Base-by-base conservation (phyloP, 2,888 invertebrate genomes). In the Hirtodrosophila cameraria region DNA sequence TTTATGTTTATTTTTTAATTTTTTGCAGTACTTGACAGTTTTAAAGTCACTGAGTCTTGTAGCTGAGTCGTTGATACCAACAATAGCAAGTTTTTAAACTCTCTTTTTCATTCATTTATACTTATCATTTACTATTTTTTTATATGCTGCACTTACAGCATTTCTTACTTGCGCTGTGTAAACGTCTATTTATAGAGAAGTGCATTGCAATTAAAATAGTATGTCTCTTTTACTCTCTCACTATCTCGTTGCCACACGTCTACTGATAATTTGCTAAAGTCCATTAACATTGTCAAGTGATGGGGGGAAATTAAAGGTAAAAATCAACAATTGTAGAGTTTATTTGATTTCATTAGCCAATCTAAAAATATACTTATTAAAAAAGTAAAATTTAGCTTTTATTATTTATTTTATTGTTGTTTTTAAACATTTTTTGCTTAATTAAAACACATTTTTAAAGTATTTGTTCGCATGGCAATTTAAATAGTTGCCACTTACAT, bases 131-230 rank as follows among this genome's bases (percentile, higher is more conserved):
- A 63, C 45, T 57, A 63, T 57, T 49, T 36, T 38, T 27, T 28
- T 42, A n/a, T 52, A 18, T 31, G 35, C 12, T 48, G 28, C 41
- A 60, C 27, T 59, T 20, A 45, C 15, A 36, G 20, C 13, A 42
- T 3, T 55, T 39, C 30, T 61, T 50, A 60, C 61, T 75, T 53
- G 54, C 49, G 57, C 66, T 74, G 64, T 67, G 78, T 84, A 84
- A 81, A 81, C 62, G 62, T 48, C 63, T 74, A 81, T 84, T 77
- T 64, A 61, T 78, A 79, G 72, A 67, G 45, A 38, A 60, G 58
- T 65, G 53, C 53, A 55, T 13, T 53, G 62, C 52, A 38, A 36
- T 36, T 43, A 52, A 23, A 28, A 36, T 53, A 31, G 16, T 9
- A 18, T 31, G 31, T 30, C 15, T 13, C 31, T 18, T 16, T 28